Conservation (phyloP, 2,797 vertebrate genomes). For the Acanthiza pusilla region DNA sequence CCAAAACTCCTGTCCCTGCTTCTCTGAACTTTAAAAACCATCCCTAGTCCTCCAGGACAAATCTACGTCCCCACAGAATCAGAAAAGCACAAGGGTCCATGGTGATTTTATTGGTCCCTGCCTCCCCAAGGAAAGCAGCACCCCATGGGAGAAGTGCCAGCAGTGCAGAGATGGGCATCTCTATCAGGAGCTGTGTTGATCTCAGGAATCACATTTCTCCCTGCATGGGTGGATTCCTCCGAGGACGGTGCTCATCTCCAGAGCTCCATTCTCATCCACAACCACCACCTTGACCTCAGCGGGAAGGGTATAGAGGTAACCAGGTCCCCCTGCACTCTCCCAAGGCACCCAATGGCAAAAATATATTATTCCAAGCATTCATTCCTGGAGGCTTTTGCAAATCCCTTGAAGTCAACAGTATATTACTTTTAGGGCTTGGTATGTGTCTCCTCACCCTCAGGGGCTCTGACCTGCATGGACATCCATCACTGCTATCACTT, state of each 20-base stretch:
- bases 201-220: not conserved
- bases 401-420: not conserved
- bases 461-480: not conserved
- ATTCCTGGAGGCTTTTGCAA: not conserved
- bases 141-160: not conserved
- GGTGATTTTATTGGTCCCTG: not conserved
- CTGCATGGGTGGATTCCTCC: not conserved
- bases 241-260: not conserved
- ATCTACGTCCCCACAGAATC: not conserved
- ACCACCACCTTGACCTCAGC: not conserved
- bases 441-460: not conserved
- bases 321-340: not conserved
- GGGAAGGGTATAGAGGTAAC: not conserved
- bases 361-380: not conserved
- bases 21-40: not conserved
- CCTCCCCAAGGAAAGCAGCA: not conserved
- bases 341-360: not conserved
- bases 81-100: not conserved
- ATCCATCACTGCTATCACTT: not conserved
- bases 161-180: not conserved
- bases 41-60: not conserved
- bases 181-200: not conserved
- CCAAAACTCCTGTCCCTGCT: not conserved
- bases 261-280: not conserved
- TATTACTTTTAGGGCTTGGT: not conserved